Evolutionary conservation across 2,113 vertebrate species (phyloP).

Genomic region (Poecile atricapillus): DNA sequence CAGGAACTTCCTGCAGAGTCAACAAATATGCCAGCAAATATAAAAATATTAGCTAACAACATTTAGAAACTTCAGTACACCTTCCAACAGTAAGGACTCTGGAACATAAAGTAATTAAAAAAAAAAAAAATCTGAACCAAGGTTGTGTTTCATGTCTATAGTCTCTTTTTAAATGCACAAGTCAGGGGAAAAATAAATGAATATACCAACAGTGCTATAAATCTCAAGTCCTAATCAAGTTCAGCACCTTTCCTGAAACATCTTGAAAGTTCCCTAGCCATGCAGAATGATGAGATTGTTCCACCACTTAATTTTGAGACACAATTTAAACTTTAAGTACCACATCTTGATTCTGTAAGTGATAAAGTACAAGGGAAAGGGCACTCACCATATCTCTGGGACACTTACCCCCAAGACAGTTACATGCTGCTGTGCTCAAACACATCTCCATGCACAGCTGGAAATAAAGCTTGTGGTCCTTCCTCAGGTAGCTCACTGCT

Average conservation of each 20-base stretch:
- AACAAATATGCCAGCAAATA: not conserved
- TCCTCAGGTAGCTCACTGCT: not conserved
- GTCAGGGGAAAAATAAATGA: not conserved
- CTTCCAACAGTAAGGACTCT: not conserved
- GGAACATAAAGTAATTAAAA: not conserved
- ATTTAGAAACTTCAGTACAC: not conserved
- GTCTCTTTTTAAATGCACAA: not conserved
- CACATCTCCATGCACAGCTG: not conserved
- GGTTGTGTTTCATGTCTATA: not conserved
- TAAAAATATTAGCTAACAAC: not conserved
- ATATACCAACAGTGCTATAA: not conserved
- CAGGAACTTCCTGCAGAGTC: not conserved
- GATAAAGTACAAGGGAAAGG: not conserved
- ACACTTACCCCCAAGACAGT: not conserved
- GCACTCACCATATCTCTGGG: too few species aligned
- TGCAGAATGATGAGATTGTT: not conserved
- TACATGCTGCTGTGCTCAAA: not conserved
- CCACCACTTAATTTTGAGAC: not conserved
- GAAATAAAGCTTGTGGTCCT: not conserved
- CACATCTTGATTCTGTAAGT: not conserved
- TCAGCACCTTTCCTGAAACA: not conserved
- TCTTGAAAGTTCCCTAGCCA: not conserved
- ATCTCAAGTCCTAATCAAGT: not conserved
- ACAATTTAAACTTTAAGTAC: not conserved
- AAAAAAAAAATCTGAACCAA: not conserved